Evolutionary conservation across 2,888 invertebrate species (phyloP), one percentile per base, ranked within the genome.

Genomic region (Petrolisthes cinctipes): DNA sequence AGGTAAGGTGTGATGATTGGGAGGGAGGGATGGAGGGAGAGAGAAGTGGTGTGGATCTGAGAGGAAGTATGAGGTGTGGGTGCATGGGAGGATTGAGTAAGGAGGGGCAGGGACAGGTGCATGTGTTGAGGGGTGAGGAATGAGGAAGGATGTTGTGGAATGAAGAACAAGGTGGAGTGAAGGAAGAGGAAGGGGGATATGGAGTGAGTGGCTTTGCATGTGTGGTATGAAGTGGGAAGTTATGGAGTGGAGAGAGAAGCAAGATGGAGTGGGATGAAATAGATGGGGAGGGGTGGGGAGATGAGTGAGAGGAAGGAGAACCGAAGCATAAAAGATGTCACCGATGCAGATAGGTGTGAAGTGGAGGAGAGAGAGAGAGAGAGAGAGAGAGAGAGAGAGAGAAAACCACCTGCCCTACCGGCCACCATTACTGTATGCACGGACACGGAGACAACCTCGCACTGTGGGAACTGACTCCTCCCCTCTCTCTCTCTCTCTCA

Each of bases 281-380:
- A 80, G 81, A 80, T 11, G 17, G 66, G 66, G 17, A 17, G 66
- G 66, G 17, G 66, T 11, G 17, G 66, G 17, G 66, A 66, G 66
- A 66, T 11, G 17, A 17, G 17, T 14, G 66, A 66, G 66, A 66
- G 66, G 66, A 66, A 3, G 66, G 81, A 66, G 66, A 66, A 17
- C 11, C 17, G 81, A 80, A 53, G 51, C 37, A 80, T 9, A 73
- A 37, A 73, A 37, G 7, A 9, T 4, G 37, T 6, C 37, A 73
- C 5, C 4, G 81, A 81, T 54, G n/a, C 56, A 81, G 57, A 56
- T 54, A 81, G 81, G n/a, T 54, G n/a, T 54, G n/a, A 57, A 81
- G 57, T 20, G 81, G 56, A 57, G n/a, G 81, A 81, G 56, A 56
- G 80, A 80, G 80, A 56, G 80, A 80, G 80, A 56, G 80, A 80